A percentile compares a stretch with the other conserved stretches of the same genome.
phyloP scores from a whole-genome alignment of 23 tunicate species.

The Halocynthia aurantium region DNA sequence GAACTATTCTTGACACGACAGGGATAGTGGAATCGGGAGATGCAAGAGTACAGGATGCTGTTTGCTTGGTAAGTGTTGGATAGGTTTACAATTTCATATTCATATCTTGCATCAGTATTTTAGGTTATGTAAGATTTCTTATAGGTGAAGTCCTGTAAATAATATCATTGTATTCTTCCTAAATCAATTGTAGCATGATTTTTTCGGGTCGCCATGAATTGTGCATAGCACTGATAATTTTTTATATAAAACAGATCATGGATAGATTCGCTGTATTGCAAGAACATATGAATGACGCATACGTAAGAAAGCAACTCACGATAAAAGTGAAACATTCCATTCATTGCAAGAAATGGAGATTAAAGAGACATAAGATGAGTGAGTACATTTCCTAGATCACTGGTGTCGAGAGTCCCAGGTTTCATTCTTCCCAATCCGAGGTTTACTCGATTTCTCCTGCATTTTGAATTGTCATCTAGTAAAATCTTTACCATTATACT shows the following conservation, averaged over 20 bases:
- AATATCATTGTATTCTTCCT: too few relatives aligned
- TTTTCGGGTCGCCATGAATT: too few relatives aligned
- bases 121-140: too few relatives aligned
- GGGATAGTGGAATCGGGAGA: constrained; percentile 68
- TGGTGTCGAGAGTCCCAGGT: too few relatives aligned
- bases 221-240: background rate
- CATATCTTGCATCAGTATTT: too few relatives aligned
- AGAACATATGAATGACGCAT: constrained; percentile 52
- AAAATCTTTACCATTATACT: too few relatives aligned
- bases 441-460: too few relatives aligned
- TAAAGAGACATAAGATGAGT: constrained; percentile 50
- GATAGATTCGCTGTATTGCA: constrained; percentile 66
- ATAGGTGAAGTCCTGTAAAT: too few relatives aligned
- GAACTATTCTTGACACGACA: constrained; percentile 52
- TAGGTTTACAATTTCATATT: too few relatives aligned
- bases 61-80: constrained; percentile 34
- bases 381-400: background rate
- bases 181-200: too few relatives aligned
- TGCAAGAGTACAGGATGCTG: constrained; percentile 67
- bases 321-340: constrained; percentile 79
- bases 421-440: too few relatives aligned
- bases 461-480: too few relatives aligned
- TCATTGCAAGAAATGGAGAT: constrained; percentile 91
- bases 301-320: constrained; percentile 35
- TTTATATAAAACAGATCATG: constrained; percentile 42